These are phyloP conservation scores for Pyxicephalus adspersus DNA, from an alignment of 2,113 vertebrate genomes.

Conservation along the genomic window DNA sequence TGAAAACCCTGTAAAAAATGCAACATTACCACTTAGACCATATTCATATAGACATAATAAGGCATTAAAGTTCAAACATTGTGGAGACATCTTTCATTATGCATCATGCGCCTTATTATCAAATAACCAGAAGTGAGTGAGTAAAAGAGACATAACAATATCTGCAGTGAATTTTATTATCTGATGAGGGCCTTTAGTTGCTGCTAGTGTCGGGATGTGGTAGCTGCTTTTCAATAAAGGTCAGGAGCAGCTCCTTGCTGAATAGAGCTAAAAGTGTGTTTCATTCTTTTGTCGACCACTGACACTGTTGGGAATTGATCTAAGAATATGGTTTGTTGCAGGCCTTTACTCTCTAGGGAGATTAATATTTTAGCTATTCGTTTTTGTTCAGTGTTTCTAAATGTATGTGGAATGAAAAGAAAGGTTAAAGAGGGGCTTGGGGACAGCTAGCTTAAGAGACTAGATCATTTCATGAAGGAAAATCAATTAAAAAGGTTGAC, in stretches of 20 bases:
- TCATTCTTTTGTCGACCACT: conserved; percentile 78
- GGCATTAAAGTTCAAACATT: conserved; percentile 94
- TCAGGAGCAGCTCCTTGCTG: conserved; percentile 77
- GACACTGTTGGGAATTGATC: conserved; percentile 84
- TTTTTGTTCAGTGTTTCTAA: conserved; percentile 80
- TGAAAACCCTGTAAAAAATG: conserved; percentile 60
- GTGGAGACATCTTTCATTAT: conserved; percentile 94
- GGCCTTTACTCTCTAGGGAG: conserved; percentile 81
- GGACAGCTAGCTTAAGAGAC: conserved; percentile 85
- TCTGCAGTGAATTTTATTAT: conserved; percentile 91
- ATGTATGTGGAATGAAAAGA: conserved; percentile 85
- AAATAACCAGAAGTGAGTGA: conserved; percentile 90
- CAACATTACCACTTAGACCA: conserved; percentile 82
- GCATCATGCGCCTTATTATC: conserved; percentile 86
- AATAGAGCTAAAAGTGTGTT: conserved; percentile 78
- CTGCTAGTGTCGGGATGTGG: conserved; percentile 74
- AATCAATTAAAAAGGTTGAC: conserved; percentile 99
- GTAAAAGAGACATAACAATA: conserved; percentile 81
- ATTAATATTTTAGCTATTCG: conserved; percentile 88
- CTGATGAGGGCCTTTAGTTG: conserved; percentile 70
- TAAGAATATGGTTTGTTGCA: conserved; percentile 80
- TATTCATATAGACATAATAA: conserved; percentile 87
- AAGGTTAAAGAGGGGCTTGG: conserved; percentile 87
- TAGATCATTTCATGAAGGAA: conserved; percentile 97
- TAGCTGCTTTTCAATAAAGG: conserved; percentile 80